Conservation (phyloP, 2,113 vertebrate genomes). For the Pipa parva region DNA sequence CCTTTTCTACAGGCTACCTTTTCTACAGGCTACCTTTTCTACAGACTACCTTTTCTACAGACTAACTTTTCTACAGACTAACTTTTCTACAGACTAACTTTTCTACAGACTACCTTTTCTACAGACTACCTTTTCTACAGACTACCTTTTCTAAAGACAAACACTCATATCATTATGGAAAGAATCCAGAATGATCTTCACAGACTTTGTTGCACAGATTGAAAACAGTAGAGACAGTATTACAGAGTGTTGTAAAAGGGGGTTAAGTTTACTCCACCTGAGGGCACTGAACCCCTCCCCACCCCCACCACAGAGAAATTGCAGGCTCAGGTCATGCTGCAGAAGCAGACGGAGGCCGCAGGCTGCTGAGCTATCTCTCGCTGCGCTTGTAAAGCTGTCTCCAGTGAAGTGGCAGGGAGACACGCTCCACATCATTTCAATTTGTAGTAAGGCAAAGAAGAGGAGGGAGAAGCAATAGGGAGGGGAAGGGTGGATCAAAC, state of each 20-base stretch:
- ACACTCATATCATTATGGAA: too few relatives aligned
- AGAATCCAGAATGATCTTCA: too few relatives aligned
- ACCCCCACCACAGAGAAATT: conserved; percentile 13
- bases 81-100: too few relatives aligned
- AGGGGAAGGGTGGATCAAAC: neutral
- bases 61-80: too few relatives aligned
- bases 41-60: too few relatives aligned
- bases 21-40: too few relatives aligned
- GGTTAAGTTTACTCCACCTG: conserved; percentile 22
- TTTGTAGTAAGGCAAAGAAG: conserved; percentile 32
- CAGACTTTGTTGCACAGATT: too few relatives aligned
- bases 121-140: too few relatives aligned
- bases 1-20: too few relatives aligned
- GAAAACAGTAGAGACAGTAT: neutral
- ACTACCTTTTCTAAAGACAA: too few relatives aligned
- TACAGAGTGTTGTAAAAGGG: neutral
- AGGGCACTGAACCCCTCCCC: conserved; percentile 21
- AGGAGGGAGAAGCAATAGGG: neutral
- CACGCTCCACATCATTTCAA: conserved; percentile 43
- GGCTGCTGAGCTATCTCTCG: conserved; percentile 37
- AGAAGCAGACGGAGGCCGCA: conserved; percentile 41
- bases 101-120: too few relatives aligned
- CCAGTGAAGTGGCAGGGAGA: conserved; percentile 41
- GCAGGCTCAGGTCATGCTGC: conserved; percentile 24
- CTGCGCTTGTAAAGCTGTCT: conserved; percentile 41